Conservation (phyloP, 2,888 invertebrate species). For the Drepanosiphum platanoidis region DNA sequence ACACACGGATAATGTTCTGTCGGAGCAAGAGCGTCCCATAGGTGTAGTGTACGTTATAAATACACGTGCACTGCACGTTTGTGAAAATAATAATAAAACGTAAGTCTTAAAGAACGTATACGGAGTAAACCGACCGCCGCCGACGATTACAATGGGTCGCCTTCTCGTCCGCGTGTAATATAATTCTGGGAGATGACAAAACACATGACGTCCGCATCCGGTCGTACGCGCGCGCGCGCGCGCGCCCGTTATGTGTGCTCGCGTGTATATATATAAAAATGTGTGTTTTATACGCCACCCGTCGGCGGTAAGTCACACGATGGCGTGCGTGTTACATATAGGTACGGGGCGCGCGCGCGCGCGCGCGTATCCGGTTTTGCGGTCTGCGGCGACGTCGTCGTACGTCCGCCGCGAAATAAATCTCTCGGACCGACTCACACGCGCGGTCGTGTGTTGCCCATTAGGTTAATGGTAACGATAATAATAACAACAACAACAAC, state of each 20-base stretch:
- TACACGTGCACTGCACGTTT: conserved; percentile 53
- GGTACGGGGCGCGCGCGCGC: not conserved
- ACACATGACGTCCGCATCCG: conserved; percentile 56
- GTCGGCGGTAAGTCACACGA: conserved; percentile 42
- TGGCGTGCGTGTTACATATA: not conserved
- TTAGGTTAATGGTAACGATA: conserved; percentile 19
- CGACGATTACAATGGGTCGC: conserved; percentile 30
- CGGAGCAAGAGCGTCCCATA: conserved; percentile 1
- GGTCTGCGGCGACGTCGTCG: conserved; percentile 16
- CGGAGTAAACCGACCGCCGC: conserved; percentile 10
- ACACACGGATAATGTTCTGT: not conserved
- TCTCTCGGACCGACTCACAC: conserved; percentile 10
- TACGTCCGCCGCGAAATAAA: conserved; percentile 44
- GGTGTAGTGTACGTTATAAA: not conserved
- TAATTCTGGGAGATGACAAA: conserved; percentile 39
- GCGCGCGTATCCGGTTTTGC: conserved; percentile 49
- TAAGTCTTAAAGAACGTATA: conserved; percentile 10
- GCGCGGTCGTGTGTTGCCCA: conserved; percentile 17
- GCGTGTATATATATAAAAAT: not conserved
- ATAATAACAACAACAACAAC: not conserved
- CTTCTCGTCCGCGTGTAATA: not conserved
- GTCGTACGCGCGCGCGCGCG: conserved; percentile 50
- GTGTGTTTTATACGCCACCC: not conserved
- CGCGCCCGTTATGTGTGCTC: not conserved
- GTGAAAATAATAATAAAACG: conserved; percentile 11